Evolutionary conservation across 1,140 invertebrate genomes (phyloP).

Genomic region (Holcopasites calliopsidis): DNA sequence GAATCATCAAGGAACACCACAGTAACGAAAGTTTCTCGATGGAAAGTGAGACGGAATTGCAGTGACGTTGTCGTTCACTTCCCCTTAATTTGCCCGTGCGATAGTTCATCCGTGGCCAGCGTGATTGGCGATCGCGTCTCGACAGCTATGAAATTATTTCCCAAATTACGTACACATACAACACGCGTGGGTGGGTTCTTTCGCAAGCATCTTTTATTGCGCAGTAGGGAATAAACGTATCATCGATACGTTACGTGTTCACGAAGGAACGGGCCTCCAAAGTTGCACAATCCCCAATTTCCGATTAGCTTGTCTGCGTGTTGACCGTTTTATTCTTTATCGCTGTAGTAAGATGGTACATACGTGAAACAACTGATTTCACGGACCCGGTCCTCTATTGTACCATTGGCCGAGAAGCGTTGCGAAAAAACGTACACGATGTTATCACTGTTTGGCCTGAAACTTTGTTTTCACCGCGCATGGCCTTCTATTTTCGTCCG

Average conservation of each 20-base stretch:
- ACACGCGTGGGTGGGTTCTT: conserved; percentile 28
- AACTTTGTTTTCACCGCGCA: neutral
- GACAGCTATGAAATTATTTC: conserved; percentile 37
- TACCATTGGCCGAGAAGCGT: neutral
- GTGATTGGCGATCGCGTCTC: conserved; percentile 4
- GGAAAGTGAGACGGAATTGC: neutral
- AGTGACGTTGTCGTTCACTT: neutral
- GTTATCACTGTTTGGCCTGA: neutral
- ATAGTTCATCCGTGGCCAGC: neutral
- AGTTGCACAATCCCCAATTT: conserved; percentile 17
- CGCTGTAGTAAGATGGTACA: neutral
- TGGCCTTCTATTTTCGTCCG: neutral
- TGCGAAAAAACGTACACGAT: neutral
- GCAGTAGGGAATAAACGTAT: too few relatives aligned
- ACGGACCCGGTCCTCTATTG: neutral
- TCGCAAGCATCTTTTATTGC: conserved; percentile 13
- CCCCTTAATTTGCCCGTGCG: neutral
- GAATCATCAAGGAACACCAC: too few relatives aligned
- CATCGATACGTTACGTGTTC: too few relatives aligned
- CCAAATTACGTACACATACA: conserved; percentile 26
- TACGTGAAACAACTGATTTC: neutral
- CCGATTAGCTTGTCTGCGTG: neutral
- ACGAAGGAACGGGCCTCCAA: conserved; percentile 33
- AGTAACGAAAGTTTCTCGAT: too few relatives aligned
- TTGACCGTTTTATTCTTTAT: neutral